phyloP scores from a whole-genome alignment of 2,888 invertebrate species.

The Trimorus sp. region DNA sequence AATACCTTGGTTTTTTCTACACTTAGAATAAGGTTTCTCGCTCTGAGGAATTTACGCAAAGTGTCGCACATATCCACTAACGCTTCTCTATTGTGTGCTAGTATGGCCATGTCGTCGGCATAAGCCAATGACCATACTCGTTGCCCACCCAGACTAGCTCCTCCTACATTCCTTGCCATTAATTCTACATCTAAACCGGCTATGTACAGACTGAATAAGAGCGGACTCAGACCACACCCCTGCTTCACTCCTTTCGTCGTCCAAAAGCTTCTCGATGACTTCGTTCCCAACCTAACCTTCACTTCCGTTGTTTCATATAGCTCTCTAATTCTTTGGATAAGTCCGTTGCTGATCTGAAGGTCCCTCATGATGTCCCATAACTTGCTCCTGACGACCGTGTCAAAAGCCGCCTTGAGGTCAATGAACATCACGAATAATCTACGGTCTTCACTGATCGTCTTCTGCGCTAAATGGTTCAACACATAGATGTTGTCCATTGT shows the following conservation, averaged over 20 bases:
- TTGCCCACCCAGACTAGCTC: background rate
- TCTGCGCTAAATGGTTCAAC: slow-evolving; percentile 31
- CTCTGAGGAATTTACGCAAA: slow-evolving; percentile 11
- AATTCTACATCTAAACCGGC: background rate
- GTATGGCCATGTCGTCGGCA: slow-evolving; percentile 21
- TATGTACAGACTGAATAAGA: slow-evolving; percentile 4
- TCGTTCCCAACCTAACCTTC: background rate
- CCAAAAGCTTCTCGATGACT: background rate
- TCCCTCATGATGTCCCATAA: background rate
- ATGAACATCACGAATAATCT: background rate
- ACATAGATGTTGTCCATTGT: slow-evolving; percentile 17
- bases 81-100: slow-evolving; percentile 24
- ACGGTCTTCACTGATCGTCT: background rate
- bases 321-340: slow-evolving; percentile 5
- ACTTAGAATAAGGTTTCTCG: slow-evolving; percentile 6
- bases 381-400: too few relatives aligned
- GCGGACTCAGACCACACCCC: too few relatives aligned
- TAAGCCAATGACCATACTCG: background rate
- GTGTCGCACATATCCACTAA: slow-evolving; percentile 19
- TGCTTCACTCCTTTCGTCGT: too few relatives aligned
- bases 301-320: background rate
- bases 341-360: background rate
- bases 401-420: too few relatives aligned
- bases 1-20: too few relatives aligned
- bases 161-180: background rate